Conservation (phyloP, 2,113 vertebrate species). For the Castor canadensis region DNA sequence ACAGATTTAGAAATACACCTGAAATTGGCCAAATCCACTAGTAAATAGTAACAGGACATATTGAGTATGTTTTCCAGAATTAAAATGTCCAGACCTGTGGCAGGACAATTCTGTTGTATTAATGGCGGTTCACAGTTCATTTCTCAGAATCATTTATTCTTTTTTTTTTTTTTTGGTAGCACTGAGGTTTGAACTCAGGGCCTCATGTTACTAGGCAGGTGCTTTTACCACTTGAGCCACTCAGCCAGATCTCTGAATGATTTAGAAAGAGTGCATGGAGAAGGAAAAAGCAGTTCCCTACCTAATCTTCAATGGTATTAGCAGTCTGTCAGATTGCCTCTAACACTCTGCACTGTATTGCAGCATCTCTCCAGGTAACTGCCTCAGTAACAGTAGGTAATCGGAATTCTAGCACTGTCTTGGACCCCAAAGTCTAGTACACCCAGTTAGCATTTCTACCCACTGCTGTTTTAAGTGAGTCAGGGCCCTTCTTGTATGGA, state of each 20-base stretch:
- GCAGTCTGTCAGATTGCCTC: not conserved
- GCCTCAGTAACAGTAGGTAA: not conserved
- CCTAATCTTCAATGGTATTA: not conserved
- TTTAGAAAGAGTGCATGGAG: too few relatives aligned
- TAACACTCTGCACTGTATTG: not conserved
- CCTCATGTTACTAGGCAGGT: too few relatives aligned
- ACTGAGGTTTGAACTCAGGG: too few relatives aligned
- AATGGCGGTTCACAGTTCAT: not conserved
- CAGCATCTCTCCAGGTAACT: not conserved
- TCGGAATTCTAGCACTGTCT: not conserved
- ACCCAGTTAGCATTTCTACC: not conserved
- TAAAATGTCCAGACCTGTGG: not conserved
- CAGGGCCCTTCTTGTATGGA: not conserved
- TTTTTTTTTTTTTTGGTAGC: too few relatives aligned
- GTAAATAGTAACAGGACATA: not conserved
- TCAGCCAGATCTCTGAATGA: too few relatives aligned
- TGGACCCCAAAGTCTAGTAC: too few relatives aligned
- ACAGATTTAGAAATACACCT: conserved; percentile 10
- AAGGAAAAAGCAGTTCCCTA: not conserved
- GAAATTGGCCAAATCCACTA: conserved; percentile 1
- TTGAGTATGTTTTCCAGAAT: not conserved
- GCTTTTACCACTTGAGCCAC: too few relatives aligned
- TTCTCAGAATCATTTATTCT: conserved; percentile 11
- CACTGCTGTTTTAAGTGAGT: not conserved
- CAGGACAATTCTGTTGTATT: not conserved